A percentile compares a stretch with the other conserved stretches of the same genome.
Conservation (phyloP, 2,888 invertebrate species). For the Harpalus rubripes region DNA sequence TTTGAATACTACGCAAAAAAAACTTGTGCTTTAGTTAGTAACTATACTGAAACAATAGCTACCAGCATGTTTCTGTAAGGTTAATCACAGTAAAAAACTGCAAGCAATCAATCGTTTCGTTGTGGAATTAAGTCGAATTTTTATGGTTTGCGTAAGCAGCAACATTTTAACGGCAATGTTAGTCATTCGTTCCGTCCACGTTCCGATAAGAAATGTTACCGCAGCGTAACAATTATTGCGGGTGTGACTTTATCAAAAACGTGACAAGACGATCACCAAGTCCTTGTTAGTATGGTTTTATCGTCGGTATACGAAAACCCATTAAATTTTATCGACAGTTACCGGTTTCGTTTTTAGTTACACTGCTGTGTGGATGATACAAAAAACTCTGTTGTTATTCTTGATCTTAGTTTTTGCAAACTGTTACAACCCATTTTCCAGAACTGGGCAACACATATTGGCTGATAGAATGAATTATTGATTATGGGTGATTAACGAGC, state of each 20-base stretch:
- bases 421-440: too few relatives aligned
- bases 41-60: not conserved
- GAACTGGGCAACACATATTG: constrained; percentile 9
- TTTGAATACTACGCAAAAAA: too few relatives aligned
- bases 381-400: too few relatives aligned
- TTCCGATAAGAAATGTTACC: constrained; percentile 52
- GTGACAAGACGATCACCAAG: constrained; percentile 62
- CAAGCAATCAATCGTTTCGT: not conserved
- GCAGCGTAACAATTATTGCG: constrained; percentile 46
- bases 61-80: not conserved
- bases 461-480: too few relatives aligned
- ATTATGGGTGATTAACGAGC: too few relatives aligned
- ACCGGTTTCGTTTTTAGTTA: constrained; percentile 15
- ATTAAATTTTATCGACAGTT: constrained; percentile 34
- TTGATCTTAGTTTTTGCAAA: too few relatives aligned
- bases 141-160: not conserved
- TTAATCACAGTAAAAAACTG: not conserved
- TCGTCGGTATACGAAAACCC: constrained; percentile 18
- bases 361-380: too few relatives aligned
- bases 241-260: constrained; percentile 56
- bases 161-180: constrained; percentile 1
- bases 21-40: too few relatives aligned
- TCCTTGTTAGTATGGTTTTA: constrained; percentile 62
- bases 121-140: not conserved
- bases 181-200: constrained; percentile 51